Percentiles rank a stretch among this genome's conserved stretches.
phyloP scores from a whole-genome alignment of 2,888 invertebrate genomes.

The Eulithis testata region DNA sequence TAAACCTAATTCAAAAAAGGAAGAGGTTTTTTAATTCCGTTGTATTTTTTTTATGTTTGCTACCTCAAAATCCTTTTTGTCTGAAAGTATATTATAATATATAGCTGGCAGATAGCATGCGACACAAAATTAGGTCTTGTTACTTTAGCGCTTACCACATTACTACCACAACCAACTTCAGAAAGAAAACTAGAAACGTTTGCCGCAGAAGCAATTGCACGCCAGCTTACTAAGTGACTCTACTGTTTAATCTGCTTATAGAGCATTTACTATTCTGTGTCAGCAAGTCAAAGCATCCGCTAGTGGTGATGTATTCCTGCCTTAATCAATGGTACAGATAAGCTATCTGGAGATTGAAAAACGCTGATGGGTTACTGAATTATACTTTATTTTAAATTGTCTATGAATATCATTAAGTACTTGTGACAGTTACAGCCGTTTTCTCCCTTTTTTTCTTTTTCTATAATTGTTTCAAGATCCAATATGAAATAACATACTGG shows the following conservation, averaged over 20 bases:
- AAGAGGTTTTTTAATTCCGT: too few species aligned
- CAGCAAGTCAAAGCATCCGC: slow-evolving; percentile 51
- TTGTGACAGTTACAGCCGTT: too few species aligned
- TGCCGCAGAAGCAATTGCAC: not conserved
- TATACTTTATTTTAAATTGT: slow-evolving; percentile 11
- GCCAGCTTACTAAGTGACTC: not conserved
- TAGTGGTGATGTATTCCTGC: slow-evolving; percentile 50
- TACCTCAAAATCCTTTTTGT: too few species aligned
- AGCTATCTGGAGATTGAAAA: slow-evolving; percentile 49
- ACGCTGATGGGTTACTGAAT: slow-evolving; percentile 40
- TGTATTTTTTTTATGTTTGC: too few species aligned
- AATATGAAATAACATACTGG: too few species aligned
- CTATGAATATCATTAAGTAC: not conserved
- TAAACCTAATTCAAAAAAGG: too few species aligned
- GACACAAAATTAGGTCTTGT: too few species aligned
- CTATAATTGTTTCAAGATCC: too few species aligned
- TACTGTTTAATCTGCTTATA: slow-evolving; percentile 1
- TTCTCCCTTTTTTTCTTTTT: too few species aligned
- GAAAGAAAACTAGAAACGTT: not conserved
- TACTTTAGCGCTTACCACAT: too few species aligned
- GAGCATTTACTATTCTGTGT: slow-evolving; percentile 5
- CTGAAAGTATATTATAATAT: too few species aligned
- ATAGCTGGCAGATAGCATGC: too few species aligned
- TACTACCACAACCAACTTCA: not conserved
- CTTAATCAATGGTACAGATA: slow-evolving; percentile 60